Evolutionary conservation across 2,888 invertebrate species (phyloP), one percentile per base, ranked within the genome.

Genomic region (Hydriomena furcata): DNA sequence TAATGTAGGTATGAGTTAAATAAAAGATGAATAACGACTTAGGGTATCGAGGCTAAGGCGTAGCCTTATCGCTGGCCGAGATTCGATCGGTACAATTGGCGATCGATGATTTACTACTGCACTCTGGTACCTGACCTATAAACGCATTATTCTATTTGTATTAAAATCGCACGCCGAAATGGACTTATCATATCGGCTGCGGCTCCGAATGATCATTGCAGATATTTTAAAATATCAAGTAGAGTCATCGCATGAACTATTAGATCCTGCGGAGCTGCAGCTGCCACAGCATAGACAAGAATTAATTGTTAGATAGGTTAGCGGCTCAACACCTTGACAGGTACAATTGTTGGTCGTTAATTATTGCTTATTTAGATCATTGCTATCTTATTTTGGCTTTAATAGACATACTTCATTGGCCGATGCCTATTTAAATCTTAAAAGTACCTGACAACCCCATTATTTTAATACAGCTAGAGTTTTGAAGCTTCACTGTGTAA

Each of bases 1-100:
- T 17, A 3, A 17, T 2, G 17, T 17, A 17, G 2, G 17, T 17
- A 17, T 17, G 17, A 17, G 17, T 4, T 17, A 17, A 4, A 3
- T 3, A 17, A 17, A 17, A 4, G 4, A 3, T 4, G 4, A 17
- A 4, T 2, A 17, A 17, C 17, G 17, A 4, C 17, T 17, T 17
- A 17, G 17, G 4, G 4, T 17, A 17, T 4, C 17, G 56, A 49
- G 66, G 54, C 52, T 73, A 63, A 51, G 10, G 23, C 64, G 65
- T 47, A 59, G 57, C 56, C 70, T 77, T 84, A 84, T 79, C 79
- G 63, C 51, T 82, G 81, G 71, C 80, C 71, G 66, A 60, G 67
- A 68, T 79, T 79, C 73, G 68, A 68, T 68, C 60, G 63, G 66
- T 66, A 66, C 73, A 71, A 77, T 78, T 75, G 74, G 69, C 66